Percentiles rank a stretch among this genome's conserved stretches.
These are phyloP conservation scores for Encarsia formosa DNA, from an alignment of 2,888 invertebrate genomes.

Conservation along the genomic window DNA sequence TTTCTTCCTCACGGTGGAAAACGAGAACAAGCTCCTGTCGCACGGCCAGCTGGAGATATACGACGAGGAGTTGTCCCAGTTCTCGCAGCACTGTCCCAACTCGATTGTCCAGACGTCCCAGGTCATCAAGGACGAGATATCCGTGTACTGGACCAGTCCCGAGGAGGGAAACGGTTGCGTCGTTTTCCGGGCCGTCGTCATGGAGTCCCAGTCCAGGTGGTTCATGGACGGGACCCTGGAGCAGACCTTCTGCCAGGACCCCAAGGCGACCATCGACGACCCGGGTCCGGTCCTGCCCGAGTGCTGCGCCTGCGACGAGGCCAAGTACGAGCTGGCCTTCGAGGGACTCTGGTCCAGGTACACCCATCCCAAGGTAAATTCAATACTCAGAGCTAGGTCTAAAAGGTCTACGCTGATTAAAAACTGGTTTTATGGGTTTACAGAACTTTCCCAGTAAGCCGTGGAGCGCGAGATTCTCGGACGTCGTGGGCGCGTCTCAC, in stretches of 20 bases:
- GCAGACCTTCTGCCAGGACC: constrained; percentile 75
- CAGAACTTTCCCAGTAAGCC: constrained; percentile 82
- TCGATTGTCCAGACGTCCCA: constrained; percentile 78
- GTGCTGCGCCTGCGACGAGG: constrained; percentile 94
- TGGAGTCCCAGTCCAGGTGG: constrained; percentile 77
- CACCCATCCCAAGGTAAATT: constrained; percentile 80
- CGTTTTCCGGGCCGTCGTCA: constrained; percentile 81
- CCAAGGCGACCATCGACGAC: constrained; percentile 57
- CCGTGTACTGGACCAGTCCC: constrained; percentile 89
- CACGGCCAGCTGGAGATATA: constrained; percentile 43
- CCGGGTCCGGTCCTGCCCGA: constrained; percentile 53
- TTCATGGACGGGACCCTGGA: constrained; percentile 74
- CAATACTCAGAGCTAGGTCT: too few relatives aligned
- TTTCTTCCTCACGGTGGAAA: constrained; percentile 69
- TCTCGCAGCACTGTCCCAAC: constrained; percentile 80
- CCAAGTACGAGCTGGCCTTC: constrained; percentile 85
- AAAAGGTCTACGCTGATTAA: background rate
- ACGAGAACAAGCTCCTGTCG: constrained; percentile 48
- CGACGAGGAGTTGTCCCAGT: constrained; percentile 60
- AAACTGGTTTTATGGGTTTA: background rate
- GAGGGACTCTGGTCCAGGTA: constrained; percentile 94
- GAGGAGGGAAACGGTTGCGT: constrained; percentile 81
- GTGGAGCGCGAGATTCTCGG: constrained; percentile 94
- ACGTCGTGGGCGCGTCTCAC: constrained; percentile 93
- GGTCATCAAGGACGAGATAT: constrained; percentile 76